Conservation (phyloP, 2,797 vertebrate species). For the Jordanella pulchra region DNA sequence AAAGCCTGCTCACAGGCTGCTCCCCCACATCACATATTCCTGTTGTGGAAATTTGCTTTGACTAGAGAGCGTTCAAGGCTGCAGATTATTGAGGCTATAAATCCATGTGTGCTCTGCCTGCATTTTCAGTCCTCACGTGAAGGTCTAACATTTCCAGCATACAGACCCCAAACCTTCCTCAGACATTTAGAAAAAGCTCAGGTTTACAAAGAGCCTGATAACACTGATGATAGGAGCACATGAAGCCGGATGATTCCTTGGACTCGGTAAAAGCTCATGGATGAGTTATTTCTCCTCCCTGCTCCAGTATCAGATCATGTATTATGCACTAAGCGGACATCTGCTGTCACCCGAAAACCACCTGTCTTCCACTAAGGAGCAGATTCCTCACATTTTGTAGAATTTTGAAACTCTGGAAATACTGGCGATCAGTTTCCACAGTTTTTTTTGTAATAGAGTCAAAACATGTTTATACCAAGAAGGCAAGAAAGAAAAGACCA, state of each 20-base stretch:
- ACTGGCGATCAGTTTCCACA: no score
- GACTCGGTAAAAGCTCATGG: conserved; percentile 34
- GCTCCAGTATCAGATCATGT: conserved; percentile 74
- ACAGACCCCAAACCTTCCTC: conserved; percentile 4
- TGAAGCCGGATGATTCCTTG: conserved; percentile 15
- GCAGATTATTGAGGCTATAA: conserved; percentile 72
- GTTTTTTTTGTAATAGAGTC: no score
- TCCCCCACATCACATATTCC: conserved; percentile 57
- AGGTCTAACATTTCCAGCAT: conserved; percentile 22
- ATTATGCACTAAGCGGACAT: conserved; percentile 66
- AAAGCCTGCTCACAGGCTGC: conserved; percentile 59
- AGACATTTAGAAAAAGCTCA: neutral
- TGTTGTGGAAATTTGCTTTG: conserved; percentile 72
- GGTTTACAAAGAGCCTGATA: neutral
- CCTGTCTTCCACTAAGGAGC: conserved; percentile 54
- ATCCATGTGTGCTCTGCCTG: conserved; percentile 47
- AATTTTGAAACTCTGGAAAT: no score
- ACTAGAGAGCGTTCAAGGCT: conserved; percentile 47
- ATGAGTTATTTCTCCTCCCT: conserved; percentile 63
- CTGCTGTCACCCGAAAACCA: conserved; percentile 69
- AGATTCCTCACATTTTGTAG: neutral
- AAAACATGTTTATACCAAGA: no score
- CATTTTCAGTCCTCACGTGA: conserved; percentile 16
- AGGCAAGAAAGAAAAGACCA: no score
- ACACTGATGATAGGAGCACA: conserved; percentile 16